Evolutionary conservation across 2,888 invertebrate species (phyloP), one percentile per base, ranked within the genome.

Genomic region (Ichneumoninae sp.): DNA sequence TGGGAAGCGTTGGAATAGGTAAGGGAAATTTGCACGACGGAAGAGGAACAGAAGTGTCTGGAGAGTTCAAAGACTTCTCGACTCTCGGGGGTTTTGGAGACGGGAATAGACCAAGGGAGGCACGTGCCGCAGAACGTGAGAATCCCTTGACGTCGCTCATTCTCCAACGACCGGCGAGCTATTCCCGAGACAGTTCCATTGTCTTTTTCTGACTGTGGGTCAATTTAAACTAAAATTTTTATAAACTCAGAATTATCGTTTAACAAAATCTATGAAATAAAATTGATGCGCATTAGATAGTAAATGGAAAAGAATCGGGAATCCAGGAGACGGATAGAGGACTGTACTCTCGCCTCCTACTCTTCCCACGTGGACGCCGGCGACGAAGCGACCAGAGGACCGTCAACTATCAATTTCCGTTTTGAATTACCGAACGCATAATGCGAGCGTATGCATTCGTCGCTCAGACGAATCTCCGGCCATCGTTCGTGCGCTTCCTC

Each of bases 331-430:
- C 16, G 54, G 10, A 50, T 30, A 40, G 81, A 44, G 57, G 19
- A 75, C 69, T 36, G 50, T 19, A 44, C 13, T 13, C 60, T 13
- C 22, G 36, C n/a, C n/a, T 60, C 33, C 75, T 66, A 30, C n/a
- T 30, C 8, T 30, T 83, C 81, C 80, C 82, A 78, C 85, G 78
- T 76, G 85, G 54, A 79, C 75, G 84, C 81, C 63, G 70, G 36
- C 63, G 65, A 63, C 68, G 50, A 40, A 50, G 57, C 66, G 66
- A 50, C 76, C 50, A 65, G 87, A 86, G 82, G 85, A 85, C 88
- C 87, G 89, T 85, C 89, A 92, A 92, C 91, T 89, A 91, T 92
- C 91, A 92, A 92, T 92, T 92, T 92, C 92, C 92, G 92, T 90
- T 92, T 91, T 88, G 85, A 91, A 91, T 92, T 92, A 92, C 89